Percentiles rank a stretch among this genome's conserved stretches.
Evolutionary conservation across 2,797 vertebrate genomes (phyloP).

Genomic region (Darevskia mixta): DNA sequence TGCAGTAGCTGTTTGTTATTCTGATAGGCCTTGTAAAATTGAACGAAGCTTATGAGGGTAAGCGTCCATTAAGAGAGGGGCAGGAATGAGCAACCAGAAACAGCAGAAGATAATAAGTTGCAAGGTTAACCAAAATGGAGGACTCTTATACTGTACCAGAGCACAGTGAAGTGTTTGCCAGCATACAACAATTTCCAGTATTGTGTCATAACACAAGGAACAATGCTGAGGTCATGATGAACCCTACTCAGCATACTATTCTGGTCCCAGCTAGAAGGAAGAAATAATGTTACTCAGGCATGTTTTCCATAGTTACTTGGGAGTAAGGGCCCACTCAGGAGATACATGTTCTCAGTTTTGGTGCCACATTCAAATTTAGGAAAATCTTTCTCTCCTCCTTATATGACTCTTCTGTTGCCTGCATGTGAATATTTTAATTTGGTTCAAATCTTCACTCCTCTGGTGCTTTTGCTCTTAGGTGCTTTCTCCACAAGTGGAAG

Average conservation of each 20-base stretch:
- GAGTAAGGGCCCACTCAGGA: too few relatives aligned
- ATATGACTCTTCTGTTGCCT: neutral
- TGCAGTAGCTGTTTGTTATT: neutral
- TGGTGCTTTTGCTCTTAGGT: slow-evolving; percentile 75
- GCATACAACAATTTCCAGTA: too few relatives aligned
- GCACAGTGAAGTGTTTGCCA: too few relatives aligned
- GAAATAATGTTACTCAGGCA: neutral
- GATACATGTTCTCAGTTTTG: neutral
- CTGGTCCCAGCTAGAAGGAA: neutral
- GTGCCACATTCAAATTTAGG: neutral
- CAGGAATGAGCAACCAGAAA: neutral
- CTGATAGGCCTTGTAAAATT: neutral
- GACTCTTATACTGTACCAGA: too few relatives aligned
- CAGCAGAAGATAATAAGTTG: neutral
- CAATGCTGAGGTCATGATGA: neutral
- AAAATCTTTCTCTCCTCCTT: neutral
- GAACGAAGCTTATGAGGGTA: neutral
- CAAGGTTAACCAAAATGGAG: neutral
- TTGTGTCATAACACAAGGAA: too few relatives aligned
- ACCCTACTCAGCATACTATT: neutral
- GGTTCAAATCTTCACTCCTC: neutral
- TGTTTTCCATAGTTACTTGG: too few relatives aligned
- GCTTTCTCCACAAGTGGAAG: slow-evolving; percentile 80
- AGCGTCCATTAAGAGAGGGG: too few relatives aligned
- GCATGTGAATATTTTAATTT: neutral